phyloP scores from a whole-genome alignment of 2,888 invertebrate genomes.

The Bombylius major region DNA sequence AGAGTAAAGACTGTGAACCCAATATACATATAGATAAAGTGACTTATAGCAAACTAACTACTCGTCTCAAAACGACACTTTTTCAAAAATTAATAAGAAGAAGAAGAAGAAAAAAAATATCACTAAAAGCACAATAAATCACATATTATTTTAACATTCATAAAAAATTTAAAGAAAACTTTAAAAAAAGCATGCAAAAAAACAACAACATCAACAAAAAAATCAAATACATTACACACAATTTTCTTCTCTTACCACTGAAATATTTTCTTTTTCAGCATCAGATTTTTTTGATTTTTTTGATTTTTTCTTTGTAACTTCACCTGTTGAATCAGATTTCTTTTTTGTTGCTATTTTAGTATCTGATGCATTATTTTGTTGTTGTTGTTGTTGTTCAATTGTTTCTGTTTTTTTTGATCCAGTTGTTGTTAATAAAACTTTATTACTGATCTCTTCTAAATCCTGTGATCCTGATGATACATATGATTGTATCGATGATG shows the following conservation, averaged over 20 bases:
- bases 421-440: neutral
- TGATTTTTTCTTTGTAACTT: conserved; percentile 41
- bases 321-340: conserved; percentile 6
- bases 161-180: no score
- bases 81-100: no score
- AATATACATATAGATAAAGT: no score
- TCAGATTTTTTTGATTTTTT: conserved; percentile 50
- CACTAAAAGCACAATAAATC: no score
- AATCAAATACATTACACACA: no score
- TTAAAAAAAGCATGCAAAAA: no score
- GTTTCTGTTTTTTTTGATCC: conserved; percentile 10
- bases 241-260: conserved; percentile 45
- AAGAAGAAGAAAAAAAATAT: no score
- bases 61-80: no score
- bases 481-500: conserved; percentile 12
- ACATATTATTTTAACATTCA: no score
- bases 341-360: conserved; percentile 5
- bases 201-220: no score
- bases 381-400: neutral
- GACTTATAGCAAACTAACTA: no score
- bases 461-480: conserved; percentile 12
- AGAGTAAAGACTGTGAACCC: no score
- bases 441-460: neutral
- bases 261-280: conserved; percentile 52
- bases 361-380: neutral